A percentile compares a stretch with the other conserved stretches of the same genome.
phyloP scores from a whole-genome alignment of 2,113 vertebrate species.

The Propithecus coquereli region DNA sequence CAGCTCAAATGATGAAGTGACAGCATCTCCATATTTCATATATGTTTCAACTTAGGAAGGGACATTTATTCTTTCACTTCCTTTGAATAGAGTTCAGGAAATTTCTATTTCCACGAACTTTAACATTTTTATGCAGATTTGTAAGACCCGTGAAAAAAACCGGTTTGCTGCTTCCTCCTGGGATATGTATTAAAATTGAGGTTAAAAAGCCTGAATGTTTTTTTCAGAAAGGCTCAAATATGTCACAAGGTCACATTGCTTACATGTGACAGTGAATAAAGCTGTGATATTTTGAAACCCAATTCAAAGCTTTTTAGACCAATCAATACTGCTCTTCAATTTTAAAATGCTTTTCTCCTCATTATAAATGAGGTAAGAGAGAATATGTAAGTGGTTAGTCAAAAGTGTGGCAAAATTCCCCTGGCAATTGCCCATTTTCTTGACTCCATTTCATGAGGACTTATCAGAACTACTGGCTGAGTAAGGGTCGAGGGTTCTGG shows the following conservation, averaged over 20 bases:
- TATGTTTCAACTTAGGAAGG: background rate
- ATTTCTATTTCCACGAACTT: background rate
- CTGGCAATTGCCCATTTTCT: slow-evolving; percentile 29
- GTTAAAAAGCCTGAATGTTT: background rate
- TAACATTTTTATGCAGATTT: slow-evolving; percentile 33
- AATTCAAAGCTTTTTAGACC: slow-evolving; percentile 18
- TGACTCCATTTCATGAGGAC: background rate
- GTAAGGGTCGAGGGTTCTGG: background rate
- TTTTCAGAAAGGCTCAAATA: background rate
- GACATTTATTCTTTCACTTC: slow-evolving; percentile 5
- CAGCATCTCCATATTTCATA: background rate
- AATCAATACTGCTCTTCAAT: slow-evolving; percentile 12
- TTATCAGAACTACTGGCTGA: background rate
- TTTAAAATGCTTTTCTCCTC: slow-evolving; percentile 18
- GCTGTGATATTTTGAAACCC: slow-evolving; percentile 9
- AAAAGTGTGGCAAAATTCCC: background rate
- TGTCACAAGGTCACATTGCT: slow-evolving; percentile 19
- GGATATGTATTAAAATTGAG: background rate
- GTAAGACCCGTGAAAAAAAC: background rate
- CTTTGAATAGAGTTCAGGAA: background rate
- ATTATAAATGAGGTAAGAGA: slow-evolving; percentile 40
- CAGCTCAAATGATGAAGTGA: background rate
- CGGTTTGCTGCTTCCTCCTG: background rate
- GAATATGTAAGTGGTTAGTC: background rate
- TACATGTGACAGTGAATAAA: background rate